Evolutionary conservation across 2,888 invertebrate genomes (phyloP).

Genomic region (Drosophila maculinotata): DNA sequence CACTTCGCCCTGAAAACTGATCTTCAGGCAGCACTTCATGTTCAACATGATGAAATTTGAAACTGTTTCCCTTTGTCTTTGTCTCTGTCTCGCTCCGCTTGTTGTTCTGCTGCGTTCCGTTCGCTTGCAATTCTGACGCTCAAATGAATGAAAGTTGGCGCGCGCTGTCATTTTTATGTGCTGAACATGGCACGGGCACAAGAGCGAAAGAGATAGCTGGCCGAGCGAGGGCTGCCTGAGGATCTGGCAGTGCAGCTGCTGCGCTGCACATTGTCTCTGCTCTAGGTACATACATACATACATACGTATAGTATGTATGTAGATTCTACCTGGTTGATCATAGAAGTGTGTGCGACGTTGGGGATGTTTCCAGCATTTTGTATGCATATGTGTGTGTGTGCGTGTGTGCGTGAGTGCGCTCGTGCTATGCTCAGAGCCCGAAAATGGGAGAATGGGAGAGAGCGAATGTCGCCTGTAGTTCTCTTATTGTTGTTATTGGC

Average conservation of each 20-base stretch:
- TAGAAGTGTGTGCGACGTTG: too few species aligned
- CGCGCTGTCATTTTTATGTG: conserved; percentile 37
- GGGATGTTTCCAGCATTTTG: conserved; percentile 37
- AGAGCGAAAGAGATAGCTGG: not conserved
- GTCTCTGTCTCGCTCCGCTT: not conserved
- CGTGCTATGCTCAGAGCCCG: conserved; percentile 27
- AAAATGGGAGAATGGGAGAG: conserved; percentile 22
- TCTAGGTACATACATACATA: conserved; percentile 10
- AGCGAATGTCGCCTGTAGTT: not conserved
- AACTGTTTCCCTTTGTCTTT: conserved; percentile 2
- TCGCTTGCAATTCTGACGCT: conserved; percentile 23
- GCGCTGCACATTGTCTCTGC: conserved; percentile 1
- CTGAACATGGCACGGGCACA: not conserved
- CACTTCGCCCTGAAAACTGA: conserved; percentile 59
- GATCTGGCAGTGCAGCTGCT: conserved; percentile 32
- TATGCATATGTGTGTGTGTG: conserved; percentile 4
- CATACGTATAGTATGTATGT: too few species aligned
- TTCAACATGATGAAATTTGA: conserved; percentile 45
- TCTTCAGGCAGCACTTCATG: conserved; percentile 56
- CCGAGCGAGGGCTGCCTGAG: not conserved
- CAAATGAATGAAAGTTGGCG: conserved; percentile 46
- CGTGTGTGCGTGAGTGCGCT: conserved; percentile 14
- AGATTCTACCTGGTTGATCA: too few species aligned
- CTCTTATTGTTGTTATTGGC: conserved; percentile 19
- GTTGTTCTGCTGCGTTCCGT: not conserved